Conservation (phyloP, 2,797 vertebrate species). For the Myripristis murdjan region DNA sequence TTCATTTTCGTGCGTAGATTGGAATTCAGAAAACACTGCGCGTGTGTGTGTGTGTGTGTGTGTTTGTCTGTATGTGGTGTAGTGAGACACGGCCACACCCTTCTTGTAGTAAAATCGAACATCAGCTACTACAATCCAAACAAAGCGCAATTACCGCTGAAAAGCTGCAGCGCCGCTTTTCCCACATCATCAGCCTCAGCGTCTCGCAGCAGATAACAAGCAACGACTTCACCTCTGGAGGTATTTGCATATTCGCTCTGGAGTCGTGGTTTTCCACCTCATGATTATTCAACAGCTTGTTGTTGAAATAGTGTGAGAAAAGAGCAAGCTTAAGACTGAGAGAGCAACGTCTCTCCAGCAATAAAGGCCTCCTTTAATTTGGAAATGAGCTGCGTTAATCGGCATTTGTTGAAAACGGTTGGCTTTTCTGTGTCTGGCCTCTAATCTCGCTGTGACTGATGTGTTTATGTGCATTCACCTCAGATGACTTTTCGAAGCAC, state of each 20-base stretch:
- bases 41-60: neutral
- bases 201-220: no score
- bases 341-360: neutral
- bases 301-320: no score
- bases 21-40: neutral
- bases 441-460: constrained; percentile 9
- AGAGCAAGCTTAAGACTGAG: constrained; percentile 9
- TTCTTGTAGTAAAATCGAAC: constrained; percentile 61
- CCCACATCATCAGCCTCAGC: constrained; percentile 24
- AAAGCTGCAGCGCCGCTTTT: constrained; percentile 19
- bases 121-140: constrained; percentile 53
- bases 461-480: constrained; percentile 24
- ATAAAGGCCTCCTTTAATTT: no score
- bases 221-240: no score
- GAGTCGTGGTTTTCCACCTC: no score
- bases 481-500: constrained; percentile 24
- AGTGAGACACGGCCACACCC: constrained; percentile 50
- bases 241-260: no score
- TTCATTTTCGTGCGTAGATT: constrained; percentile 35
- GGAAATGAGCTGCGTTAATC: no score
- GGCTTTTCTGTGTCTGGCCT: neutral
- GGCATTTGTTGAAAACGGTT: neutral
- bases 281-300: no score
- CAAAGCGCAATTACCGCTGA: constrained; percentile 34
- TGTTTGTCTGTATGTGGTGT: constrained; percentile 14